Base-by-base conservation (phyloP, 2,797 vertebrate genomes). In the Myotis vivesi region DNA sequence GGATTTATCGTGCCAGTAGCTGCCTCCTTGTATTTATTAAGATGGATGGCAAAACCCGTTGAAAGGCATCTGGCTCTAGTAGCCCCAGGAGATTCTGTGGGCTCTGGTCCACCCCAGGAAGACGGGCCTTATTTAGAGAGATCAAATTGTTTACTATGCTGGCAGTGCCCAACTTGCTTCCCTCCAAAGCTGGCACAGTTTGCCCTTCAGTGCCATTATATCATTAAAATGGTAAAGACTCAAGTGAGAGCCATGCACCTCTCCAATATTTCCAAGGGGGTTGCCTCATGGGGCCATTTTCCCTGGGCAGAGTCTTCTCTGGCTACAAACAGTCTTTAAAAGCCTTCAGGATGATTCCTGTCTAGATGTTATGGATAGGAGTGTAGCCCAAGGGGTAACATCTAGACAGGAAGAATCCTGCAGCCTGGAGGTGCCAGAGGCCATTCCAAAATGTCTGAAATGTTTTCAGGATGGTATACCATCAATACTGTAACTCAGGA, bases 71-170 rank as follows among this genome's bases (percentile, higher is more conserved):
- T 66, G 3, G 95, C 90, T 94, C 9, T 87, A 84, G 95, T n/a
- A 90, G 85, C 59, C 82, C 94, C 82, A 95, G 94, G 97, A 96
- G 90, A 97, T 94, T 83, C 94, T 95, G 86, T 93, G 0, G 33
- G 94, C 95, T 94, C 91, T 0, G 0, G 89, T 95, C 95, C 75
- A 94, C 97, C 44, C 94, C 46, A 93, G 64, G 87, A 94, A 98
- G 95, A 97, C 46, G 51, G 95, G 83, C 87, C 82, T 97, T 97
- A 97, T 97, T 96, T 98, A 97, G 97, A 98, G 95, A 97, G 93
- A 95, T 88, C 97, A 95, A 96, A 94, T 69, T 7, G 28, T 96
- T 98, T 96, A 96, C 66, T 66, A 33, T 68, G 38, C 95, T 97
- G 96, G 96, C 96, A 97, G 80, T 87, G 87, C 94, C 83, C 94